Evolutionary conservation across 1,140 invertebrate genomes (phyloP).

Genomic region (Anadara kagoshimensis): DNA sequence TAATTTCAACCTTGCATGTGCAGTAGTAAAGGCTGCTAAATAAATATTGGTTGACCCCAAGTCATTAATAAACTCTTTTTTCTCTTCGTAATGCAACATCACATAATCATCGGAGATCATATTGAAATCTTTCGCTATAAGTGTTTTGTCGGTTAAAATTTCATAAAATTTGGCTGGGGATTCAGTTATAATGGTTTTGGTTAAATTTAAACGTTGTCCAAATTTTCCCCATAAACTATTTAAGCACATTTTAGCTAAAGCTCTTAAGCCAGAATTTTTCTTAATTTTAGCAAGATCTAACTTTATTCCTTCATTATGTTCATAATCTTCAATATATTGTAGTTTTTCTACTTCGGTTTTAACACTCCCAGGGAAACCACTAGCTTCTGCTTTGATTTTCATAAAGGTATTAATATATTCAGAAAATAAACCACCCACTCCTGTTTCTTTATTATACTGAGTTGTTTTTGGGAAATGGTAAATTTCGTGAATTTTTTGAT

Average conservation of each 20-base stretch:
- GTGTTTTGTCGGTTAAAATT: background rate
- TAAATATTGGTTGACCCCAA: constrained; percentile 59
- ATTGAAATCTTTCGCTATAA: background rate
- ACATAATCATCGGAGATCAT: background rate
- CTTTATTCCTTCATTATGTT: constrained; percentile 63
- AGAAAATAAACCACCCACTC: constrained; percentile 30
- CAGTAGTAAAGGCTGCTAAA: constrained; percentile 67
- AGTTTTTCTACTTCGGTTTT: constrained; percentile 37
- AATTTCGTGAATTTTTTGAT: constrained; percentile 56
- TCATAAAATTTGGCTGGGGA: background rate
- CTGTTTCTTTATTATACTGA: too few species aligned
- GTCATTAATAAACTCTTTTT: constrained; percentile 48
- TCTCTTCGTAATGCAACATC: background rate
- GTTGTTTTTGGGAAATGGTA: constrained; percentile 53
- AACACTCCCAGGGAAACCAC: constrained; percentile 37
- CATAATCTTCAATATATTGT: constrained; percentile 64
- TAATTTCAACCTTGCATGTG: constrained; percentile 8
- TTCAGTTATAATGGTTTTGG: background rate
- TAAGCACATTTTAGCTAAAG: constrained; percentile 45
- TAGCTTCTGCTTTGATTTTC: constrained; percentile 49
- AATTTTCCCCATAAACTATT: constrained; percentile 59
- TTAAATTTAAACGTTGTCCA: constrained; percentile 27
- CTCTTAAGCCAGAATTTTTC: constrained; percentile 61
- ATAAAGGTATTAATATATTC: constrained; percentile 50
- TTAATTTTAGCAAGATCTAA: constrained; percentile 64